Conservation (phyloP, 2,113 vertebrate species). For the Odontesthes bonariensis region DNA sequence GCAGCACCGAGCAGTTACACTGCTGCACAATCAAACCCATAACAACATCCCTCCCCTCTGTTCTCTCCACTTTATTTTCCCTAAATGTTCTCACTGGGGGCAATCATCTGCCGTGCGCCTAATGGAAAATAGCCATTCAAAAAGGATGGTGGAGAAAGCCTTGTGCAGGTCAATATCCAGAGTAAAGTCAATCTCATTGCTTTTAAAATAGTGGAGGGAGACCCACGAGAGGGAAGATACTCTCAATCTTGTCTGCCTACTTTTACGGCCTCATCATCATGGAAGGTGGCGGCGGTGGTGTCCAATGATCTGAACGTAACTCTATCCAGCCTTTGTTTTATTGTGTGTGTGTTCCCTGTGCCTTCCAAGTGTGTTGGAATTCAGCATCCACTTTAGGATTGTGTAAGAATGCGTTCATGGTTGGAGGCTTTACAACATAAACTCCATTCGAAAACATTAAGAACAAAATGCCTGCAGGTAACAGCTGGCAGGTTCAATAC, state of each 20-base stretch:
- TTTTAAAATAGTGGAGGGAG: conserved; percentile 52
- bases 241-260: background rate
- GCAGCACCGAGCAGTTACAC: conserved; percentile 48
- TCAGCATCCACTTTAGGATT: background rate
- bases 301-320: background rate
- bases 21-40: conserved; percentile 37
- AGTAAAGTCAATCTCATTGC: conserved; percentile 50
- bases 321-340: conserved; percentile 8
- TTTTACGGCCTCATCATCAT: background rate
- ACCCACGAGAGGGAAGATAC: conserved; percentile 9
- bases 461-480: conserved; percentile 40
- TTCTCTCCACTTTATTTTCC: conserved; percentile 34
- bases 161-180: conserved; percentile 61
- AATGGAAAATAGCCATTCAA: conserved; percentile 62
- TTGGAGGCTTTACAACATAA: conserved; percentile 4
- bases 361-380: background rate
- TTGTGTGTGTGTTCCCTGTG: background rate
- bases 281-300: too few species aligned
- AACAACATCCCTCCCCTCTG: conserved; percentile 14
- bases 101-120: conserved; percentile 45
- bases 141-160: conserved; percentile 55
- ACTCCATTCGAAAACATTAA: conserved; percentile 23
- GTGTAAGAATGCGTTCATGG: conserved; percentile 18
- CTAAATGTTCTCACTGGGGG: conserved; percentile 59
- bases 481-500: conserved; percentile 55